Percentiles rank a stretch among this genome's conserved stretches.
Conservation (phyloP, 2,113 vertebrate species). For the Boleophthalmus pectinirostris region DNA sequence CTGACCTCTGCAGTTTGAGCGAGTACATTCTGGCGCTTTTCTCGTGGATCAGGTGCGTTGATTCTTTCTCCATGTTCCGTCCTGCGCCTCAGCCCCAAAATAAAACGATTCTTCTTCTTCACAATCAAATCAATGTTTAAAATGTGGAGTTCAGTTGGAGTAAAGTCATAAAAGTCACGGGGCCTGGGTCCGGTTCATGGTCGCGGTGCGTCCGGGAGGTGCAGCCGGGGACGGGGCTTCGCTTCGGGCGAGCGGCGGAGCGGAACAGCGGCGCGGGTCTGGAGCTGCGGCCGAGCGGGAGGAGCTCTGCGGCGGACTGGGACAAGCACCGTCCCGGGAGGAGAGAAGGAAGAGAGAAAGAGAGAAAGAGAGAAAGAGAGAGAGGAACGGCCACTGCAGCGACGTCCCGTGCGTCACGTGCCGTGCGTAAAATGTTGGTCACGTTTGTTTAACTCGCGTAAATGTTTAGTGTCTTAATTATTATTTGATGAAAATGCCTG, state of each 20-base stretch:
- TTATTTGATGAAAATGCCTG: no score
- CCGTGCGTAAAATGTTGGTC: background rate
- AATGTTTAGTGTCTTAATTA: no score
- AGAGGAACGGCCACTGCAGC: background rate
- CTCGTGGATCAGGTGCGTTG: slow-evolving; percentile 77
- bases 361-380: background rate
- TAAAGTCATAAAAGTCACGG: background rate
- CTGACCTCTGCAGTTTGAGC: slow-evolving; percentile 75
- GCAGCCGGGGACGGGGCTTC: background rate
- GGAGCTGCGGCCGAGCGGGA: background rate
- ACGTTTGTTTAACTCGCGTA: no score
- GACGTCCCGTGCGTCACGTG: background rate
- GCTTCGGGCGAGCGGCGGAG: background rate
- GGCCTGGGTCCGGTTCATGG: background rate
- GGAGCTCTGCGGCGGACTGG: slow-evolving; percentile 3
- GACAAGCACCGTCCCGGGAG: background rate
- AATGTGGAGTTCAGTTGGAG: no score
- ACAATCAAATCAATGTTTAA: background rate
- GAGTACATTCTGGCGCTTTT: slow-evolving; percentile 77
- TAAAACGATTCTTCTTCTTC: background rate
- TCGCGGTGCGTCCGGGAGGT: background rate
- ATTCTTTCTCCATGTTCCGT: slow-evolving; percentile 57
- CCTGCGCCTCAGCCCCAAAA: background rate
- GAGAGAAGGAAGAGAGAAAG: background rate
- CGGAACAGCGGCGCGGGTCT: background rate